Conservation (phyloP, 1,140 invertebrate species). For the Ridgeia piscesae region DNA sequence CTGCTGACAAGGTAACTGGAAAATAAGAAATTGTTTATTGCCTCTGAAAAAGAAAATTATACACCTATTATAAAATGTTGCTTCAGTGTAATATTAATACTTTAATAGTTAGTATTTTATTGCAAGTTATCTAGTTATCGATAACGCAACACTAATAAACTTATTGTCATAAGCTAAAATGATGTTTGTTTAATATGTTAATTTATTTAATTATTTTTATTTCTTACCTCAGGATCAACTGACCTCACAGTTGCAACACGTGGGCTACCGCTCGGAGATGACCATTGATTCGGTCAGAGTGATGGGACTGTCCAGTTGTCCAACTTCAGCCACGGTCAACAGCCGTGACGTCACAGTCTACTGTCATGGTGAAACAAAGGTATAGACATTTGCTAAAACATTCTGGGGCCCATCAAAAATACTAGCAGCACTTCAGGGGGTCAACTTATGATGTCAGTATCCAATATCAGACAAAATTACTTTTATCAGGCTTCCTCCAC, state of each 20-base stretch:
- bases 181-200: too few relatives aligned
- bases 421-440: too few relatives aligned
- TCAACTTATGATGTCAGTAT: too few relatives aligned
- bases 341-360: background rate
- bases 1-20: background rate
- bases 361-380: background rate
- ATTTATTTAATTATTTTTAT: background rate
- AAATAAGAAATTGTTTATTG: background rate
- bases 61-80: background rate
- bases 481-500: too few relatives aligned
- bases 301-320: background rate
- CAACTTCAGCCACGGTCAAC: background rate
- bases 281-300: background rate
- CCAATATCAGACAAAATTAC: too few relatives aligned
- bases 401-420: background rate
- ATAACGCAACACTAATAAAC: background rate
- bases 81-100: background rate
- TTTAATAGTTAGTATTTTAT: background rate
- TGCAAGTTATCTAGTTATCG: background rate
- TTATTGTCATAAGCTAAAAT: background rate
- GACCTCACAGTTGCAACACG: background rate
- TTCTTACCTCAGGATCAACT: background rate
- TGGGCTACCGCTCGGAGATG: background rate
- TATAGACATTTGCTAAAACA: background rate
- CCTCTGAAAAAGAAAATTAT: background rate